Conservation (phyloP, 1,140 invertebrate genomes). For the Lucilia cuprina region DNA sequence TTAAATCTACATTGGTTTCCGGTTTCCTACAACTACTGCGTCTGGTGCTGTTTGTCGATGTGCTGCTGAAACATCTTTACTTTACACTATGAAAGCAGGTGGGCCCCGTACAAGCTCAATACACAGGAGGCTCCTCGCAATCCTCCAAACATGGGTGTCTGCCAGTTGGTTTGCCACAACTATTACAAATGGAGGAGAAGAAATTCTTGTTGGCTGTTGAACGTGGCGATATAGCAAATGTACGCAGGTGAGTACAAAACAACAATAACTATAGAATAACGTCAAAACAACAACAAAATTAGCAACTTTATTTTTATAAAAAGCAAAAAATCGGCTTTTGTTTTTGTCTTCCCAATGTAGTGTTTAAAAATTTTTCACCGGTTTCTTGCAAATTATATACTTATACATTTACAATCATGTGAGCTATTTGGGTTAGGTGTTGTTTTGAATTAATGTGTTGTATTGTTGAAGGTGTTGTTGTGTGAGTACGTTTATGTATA, state of each 20-base stretch:
- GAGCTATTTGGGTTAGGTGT: no score
- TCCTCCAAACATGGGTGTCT: constrained; percentile 52
- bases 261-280: not conserved
- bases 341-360: no score
- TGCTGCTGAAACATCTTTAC: constrained; percentile 19
- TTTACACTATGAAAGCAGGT: constrained; percentile 40
- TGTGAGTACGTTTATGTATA: not conserved
- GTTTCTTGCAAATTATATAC: no score
- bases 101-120: constrained; percentile 33
- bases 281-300: not conserved
- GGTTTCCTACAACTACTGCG: not conserved
- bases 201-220: constrained; percentile 85
- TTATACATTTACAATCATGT: no score
- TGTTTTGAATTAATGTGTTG: no score
- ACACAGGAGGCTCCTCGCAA: constrained; percentile 16
- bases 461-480: not conserved
- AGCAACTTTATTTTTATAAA: no score
- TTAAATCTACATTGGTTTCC: not conserved
- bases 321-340: no score
- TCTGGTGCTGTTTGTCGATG: not conserved
- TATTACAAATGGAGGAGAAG: constrained; percentile 80
- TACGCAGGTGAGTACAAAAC: constrained; percentile 69
- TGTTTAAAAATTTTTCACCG: no score
- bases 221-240: constrained; percentile 81
- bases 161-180: constrained; percentile 72